Percentiles rank a stretch among this genome's conserved stretches.
phyloP scores from a whole-genome alignment of 2,888 invertebrate species.

The Operophtera brumata region DNA sequence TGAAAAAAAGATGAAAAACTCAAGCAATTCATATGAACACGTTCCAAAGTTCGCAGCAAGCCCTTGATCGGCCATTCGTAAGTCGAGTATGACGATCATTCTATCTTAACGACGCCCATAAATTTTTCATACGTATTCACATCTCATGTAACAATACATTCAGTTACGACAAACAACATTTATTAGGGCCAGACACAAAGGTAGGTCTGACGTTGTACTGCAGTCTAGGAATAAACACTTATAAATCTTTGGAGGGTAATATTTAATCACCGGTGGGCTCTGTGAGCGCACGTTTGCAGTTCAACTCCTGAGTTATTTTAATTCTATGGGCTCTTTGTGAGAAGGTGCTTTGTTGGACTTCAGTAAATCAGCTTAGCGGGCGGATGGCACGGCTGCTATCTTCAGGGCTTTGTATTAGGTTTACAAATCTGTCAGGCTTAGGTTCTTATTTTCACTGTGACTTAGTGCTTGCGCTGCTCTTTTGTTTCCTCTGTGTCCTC shows the following conservation, averaged over 20 bases:
- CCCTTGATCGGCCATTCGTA: constrained; percentile 40
- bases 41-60: constrained; percentile 21
- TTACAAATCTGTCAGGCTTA: constrained; percentile 52
- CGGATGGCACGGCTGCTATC: constrained; percentile 65
- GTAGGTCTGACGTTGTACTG: constrained; percentile 40
- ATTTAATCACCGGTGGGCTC: constrained; percentile 74
- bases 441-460: constrained; percentile 29
- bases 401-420: constrained; percentile 51
- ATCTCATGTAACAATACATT: constrained; percentile 62
- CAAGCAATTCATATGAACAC: constrained; percentile 22
- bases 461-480: constrained; percentile 17
- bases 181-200: constrained; percentile 62
- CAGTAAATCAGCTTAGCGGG: constrained; percentile 76
- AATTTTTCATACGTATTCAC: constrained; percentile 58
- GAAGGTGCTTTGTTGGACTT: constrained; percentile 57
- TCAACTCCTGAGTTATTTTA: constrained; percentile 71
- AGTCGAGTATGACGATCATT: constrained; percentile 42
- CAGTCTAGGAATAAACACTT: constrained; percentile 70
- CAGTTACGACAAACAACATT: constrained; percentile 66
- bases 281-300: constrained; percentile 69
- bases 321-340: constrained; percentile 64
- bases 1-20: constrained; percentile 22
- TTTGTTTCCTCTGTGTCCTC: constrained; percentile 21
- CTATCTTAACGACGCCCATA: constrained; percentile 44
- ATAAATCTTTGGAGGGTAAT: constrained; percentile 72